phyloP scores from a whole-genome alignment of 2,113 vertebrate species.

The Platichthys stellatus region DNA sequence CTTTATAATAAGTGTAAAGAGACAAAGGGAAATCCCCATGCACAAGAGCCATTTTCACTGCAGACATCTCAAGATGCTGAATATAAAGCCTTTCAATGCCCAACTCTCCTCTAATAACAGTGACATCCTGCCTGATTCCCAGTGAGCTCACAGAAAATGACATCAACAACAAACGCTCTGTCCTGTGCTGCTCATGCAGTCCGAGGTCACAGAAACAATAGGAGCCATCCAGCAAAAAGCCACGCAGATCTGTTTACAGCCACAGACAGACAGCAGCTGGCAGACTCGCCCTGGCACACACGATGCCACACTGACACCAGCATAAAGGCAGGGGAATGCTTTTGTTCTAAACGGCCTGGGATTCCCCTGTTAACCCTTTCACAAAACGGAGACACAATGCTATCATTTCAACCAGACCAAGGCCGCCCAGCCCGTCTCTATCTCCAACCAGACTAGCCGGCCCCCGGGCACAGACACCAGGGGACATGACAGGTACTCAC shows the following conservation, averaged over 20 bases:
- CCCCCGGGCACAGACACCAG: background rate
- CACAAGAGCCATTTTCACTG: constrained; percentile 18
- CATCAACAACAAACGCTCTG: constrained; percentile 21
- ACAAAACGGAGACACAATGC: constrained; percentile 34
- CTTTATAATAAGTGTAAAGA: background rate
- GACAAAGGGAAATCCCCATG: constrained; percentile 19
- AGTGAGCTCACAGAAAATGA: constrained; percentile 28
- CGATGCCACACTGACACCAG: constrained; percentile 50
- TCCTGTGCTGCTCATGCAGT: constrained; percentile 53
- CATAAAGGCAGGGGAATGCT: constrained; percentile 64
- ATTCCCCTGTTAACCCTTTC: constrained; percentile 58
- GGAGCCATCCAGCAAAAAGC: constrained; percentile 68
- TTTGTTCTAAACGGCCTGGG: constrained; percentile 56
- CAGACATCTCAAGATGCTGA: constrained; percentile 35
- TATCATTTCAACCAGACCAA: constrained; percentile 44
- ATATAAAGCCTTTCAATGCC: constrained; percentile 39
- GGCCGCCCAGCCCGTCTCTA: constrained; percentile 22
- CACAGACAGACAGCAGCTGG: constrained; percentile 57
- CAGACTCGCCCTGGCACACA: constrained; percentile 51
- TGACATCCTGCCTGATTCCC: constrained; percentile 51
- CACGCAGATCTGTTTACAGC: constrained; percentile 66
- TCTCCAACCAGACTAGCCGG: constrained; percentile 14
- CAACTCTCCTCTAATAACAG: constrained; percentile 43
- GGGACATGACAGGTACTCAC: constrained; percentile 85
- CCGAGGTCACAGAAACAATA: constrained; percentile 59